Conservation (phyloP, 2,797 vertebrate species). For the Aldrovandia affinis region DNA sequence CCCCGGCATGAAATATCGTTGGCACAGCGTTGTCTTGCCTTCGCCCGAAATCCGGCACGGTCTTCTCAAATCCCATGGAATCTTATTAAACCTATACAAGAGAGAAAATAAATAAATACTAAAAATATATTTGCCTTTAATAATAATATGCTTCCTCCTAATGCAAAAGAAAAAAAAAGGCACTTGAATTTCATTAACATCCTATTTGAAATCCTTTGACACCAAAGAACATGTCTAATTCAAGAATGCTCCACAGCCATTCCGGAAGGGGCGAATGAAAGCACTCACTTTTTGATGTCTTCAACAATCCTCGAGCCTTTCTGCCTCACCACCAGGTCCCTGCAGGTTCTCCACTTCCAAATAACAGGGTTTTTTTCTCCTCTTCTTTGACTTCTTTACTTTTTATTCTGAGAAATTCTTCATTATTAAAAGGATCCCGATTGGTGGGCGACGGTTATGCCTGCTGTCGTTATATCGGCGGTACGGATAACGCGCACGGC, state of each 20-base stretch:
- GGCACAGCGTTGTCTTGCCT: slow-evolving; percentile 58
- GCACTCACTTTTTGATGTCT: slow-evolving; percentile 79
- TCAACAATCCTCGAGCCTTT: slow-evolving; percentile 80
- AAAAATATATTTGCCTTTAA: slow-evolving; percentile 78
- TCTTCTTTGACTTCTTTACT: no score
- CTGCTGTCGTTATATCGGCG: slow-evolving; percentile 74
- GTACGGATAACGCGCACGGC: not conserved
- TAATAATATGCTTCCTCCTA: slow-evolving; percentile 75
- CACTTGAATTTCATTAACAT: slow-evolving; percentile 68
- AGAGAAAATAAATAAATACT: slow-evolving; percentile 76
- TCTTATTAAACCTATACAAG: slow-evolving; percentile 80
- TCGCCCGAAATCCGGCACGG: slow-evolving; percentile 36
- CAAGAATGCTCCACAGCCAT: slow-evolving; percentile 71
- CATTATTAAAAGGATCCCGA: slow-evolving; percentile 73
- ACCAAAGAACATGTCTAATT: slow-evolving; percentile 72
- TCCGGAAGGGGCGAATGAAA: slow-evolving; percentile 58
- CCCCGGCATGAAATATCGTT: slow-evolving; percentile 73
- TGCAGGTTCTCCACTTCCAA: slow-evolving; percentile 76
- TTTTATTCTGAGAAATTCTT: slow-evolving; percentile 74
- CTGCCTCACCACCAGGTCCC: slow-evolving; percentile 59
- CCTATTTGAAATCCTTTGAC: slow-evolving; percentile 63
- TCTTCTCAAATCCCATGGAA: slow-evolving; percentile 73
- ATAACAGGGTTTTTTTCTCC: slow-evolving; percentile 71
- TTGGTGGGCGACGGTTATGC: slow-evolving; percentile 76
- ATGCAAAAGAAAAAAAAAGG: slow-evolving; percentile 70